Conservation (phyloP, 2,797 vertebrate species). For the Uromys caudimaculatus region DNA sequence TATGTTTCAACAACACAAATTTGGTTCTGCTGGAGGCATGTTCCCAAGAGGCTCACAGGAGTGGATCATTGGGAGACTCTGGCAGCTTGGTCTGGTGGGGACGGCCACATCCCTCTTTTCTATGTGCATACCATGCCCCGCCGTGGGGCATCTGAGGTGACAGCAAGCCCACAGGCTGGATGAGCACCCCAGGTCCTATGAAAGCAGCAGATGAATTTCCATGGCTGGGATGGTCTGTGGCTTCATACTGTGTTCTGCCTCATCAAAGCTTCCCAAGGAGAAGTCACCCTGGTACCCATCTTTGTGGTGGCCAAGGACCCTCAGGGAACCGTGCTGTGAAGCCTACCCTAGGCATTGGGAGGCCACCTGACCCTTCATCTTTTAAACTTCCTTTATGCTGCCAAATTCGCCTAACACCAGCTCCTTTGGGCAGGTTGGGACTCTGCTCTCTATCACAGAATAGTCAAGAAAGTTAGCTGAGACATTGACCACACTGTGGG, state of each 20-base stretch:
- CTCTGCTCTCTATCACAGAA: background rate
- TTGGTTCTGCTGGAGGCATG: background rate
- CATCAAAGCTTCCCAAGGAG: background rate
- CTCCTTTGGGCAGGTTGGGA: background rate
- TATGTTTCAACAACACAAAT: background rate
- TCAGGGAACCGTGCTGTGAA: too few species aligned
- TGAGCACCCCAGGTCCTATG: too few species aligned
- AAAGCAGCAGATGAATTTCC: background rate
- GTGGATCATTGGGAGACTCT: background rate
- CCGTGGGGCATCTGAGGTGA: fast-evolving
- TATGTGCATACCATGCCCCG: background rate
- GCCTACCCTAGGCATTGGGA: background rate
- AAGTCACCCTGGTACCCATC: too few species aligned
- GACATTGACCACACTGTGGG: background rate
- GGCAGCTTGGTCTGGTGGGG: background rate
- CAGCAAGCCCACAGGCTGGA: background rate
- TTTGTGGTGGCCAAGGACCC: background rate
- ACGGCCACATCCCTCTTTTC: too few species aligned
- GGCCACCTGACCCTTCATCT: too few species aligned
- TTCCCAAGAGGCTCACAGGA: too few species aligned
- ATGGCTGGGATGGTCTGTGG: too few species aligned
- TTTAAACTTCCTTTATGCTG: background rate
- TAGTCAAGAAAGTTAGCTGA: background rate
- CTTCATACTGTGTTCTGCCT: background rate
- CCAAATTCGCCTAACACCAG: background rate